These are phyloP conservation scores for Orycteropus afer DNA, from an alignment of 2,113 vertebrate genomes.

Conservation along the genomic window DNA sequence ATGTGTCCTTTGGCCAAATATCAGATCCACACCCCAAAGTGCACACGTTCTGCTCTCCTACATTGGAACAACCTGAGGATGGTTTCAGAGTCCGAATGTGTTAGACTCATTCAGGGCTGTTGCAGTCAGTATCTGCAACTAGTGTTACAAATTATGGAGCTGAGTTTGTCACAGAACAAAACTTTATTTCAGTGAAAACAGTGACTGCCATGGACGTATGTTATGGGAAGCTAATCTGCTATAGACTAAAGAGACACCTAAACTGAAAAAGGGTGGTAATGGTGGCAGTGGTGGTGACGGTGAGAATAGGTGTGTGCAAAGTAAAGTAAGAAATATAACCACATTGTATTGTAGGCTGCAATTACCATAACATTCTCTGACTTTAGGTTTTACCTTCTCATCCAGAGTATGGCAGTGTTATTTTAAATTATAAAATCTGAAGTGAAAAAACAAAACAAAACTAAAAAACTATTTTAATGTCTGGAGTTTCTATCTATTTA, in stretches of 20 bases:
- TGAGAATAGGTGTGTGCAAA: not conserved
- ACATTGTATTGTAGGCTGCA: constrained; percentile 35
- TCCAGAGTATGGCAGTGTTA: not conserved
- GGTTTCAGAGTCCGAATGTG: constrained; percentile 69
- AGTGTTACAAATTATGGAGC: constrained; percentile 65
- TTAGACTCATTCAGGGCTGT: constrained; percentile 52
- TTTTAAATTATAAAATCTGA: constrained; percentile 48
- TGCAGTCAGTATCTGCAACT: constrained; percentile 51
- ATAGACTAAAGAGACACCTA: constrained; percentile 71
- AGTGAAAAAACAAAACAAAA: not conserved
- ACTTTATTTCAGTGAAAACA: constrained; percentile 63
- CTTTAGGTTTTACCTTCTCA: constrained; percentile 54
- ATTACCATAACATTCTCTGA: not conserved
- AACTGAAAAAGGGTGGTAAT: not conserved
- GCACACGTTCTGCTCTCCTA: constrained; percentile 39
- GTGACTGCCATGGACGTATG: constrained; percentile 61
- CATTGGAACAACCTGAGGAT: constrained; percentile 55
- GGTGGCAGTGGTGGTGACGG: not conserved
- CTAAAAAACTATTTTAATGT: not conserved
- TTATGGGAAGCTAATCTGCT: constrained; percentile 70
- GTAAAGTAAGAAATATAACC: constrained; percentile 52
- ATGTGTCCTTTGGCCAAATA: constrained; percentile 72
- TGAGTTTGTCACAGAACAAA: constrained; percentile 71
- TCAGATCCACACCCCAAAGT: constrained; percentile 42
- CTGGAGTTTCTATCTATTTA: constrained; percentile 10